Base-by-base conservation (phyloP, 2,113 vertebrate genomes). In the Columbina picui region DNA sequence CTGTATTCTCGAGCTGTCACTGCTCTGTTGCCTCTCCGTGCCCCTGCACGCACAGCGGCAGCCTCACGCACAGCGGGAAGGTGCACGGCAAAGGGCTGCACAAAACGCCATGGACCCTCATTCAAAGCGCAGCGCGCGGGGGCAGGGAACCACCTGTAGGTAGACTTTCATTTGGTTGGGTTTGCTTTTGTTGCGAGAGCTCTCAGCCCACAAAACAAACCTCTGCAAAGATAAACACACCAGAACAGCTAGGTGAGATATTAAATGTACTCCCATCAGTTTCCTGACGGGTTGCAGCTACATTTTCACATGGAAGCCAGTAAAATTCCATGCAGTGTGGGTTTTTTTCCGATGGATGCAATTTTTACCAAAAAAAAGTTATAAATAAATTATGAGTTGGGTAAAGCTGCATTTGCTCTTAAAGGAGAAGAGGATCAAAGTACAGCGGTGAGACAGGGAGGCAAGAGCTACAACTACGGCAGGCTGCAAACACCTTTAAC, bases 311-410 rank as follows among this genome's bases (percentile, higher is more conserved):
- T 87, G 53, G 84, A 63, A 92, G 57, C 53, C 88, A 91, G 83
- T 65, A 89, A 69, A 96, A 92, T 89, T 61, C 29, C 69, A 93
- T n/a, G 47, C 45, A 84, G 86, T 50, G 34, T 64, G 49, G 43
- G 2, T 5, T 57, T 94, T 96, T 94, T 81, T 90, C 87, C 43
- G 18, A 50, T 71, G 89, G 92, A 95, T 94, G 91, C 78, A 87
- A 59, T 89, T 94, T 97, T 97, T 92, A 82, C 34, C 69, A 49
- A 65, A 25, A 43, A 95, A 71, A 76, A 91, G 84, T 11, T 17
- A 71, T 68, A 95, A 91, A 95, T 93, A 92, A 97, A 95, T 94
- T 77, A 97, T 84, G 75, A 47, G 60, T 41, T 73, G 30, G 60
- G 56, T 81, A 75, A 95, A 86, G 86, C 70, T 61, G 27, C 90